Conservation (phyloP, 1,140 invertebrate genomes). For the Psix sp. region DNA sequence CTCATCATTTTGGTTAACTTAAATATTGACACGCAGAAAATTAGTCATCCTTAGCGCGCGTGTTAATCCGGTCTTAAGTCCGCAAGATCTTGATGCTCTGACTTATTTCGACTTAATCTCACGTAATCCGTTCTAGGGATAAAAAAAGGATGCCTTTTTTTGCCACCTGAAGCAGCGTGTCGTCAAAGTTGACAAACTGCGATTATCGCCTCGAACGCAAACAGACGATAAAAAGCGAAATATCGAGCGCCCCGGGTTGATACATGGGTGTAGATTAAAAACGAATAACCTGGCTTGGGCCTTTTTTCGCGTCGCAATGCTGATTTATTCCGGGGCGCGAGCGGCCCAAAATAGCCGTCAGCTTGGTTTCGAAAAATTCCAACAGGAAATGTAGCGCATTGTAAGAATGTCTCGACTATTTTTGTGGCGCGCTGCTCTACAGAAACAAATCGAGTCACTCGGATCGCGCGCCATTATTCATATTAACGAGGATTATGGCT, state of each 20-base stretch:
- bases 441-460: constrained; percentile 23
- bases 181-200: constrained; percentile 45
- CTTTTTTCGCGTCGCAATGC: constrained; percentile 17
- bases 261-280: constrained; percentile 44
- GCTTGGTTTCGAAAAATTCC: constrained; percentile 32
- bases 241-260: constrained; percentile 32
- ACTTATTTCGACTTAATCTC: constrained; percentile 31
- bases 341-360: constrained; percentile 24
- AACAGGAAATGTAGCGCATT: constrained; percentile 46
- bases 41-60: constrained; percentile 19
- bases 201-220: constrained; percentile 28
- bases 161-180: constrained; percentile 1
- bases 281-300: constrained; percentile 39
- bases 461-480: constrained; percentile 26
- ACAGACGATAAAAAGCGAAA: constrained; percentile 42
- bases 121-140: constrained; percentile 22
- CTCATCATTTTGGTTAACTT: constrained; percentile 36
- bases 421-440: constrained; percentile 23
- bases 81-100: constrained; percentile 27
- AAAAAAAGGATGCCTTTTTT: background rate
- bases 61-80: constrained; percentile 44
- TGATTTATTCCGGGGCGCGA: constrained; percentile 39
- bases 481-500: constrained; percentile 25
- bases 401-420: constrained; percentile 46
- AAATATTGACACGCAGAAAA: constrained; percentile 53